Conservation (phyloP, 2,888 invertebrate species). For the Petrophora chlorosata region DNA sequence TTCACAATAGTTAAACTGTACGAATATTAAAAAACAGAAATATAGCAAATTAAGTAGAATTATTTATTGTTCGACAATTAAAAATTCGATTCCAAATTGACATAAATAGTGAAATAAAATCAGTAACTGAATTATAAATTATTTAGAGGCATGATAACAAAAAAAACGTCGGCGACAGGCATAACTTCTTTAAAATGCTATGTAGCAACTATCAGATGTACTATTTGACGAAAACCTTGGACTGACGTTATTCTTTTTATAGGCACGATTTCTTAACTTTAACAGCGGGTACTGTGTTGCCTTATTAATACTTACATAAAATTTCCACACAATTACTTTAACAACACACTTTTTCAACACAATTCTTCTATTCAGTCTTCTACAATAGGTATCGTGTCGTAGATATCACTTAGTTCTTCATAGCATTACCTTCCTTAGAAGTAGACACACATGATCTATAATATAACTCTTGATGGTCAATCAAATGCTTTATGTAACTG, state of each 20-base stretch:
- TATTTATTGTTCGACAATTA: constrained; percentile 21
- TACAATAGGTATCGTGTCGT: constrained; percentile 47
- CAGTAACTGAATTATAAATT: constrained; percentile 31
- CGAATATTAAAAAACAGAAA: constrained; percentile 47
- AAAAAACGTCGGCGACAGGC: constrained; percentile 16
- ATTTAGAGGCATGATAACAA: constrained; percentile 27
- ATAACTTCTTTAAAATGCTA: constrained; percentile 27
- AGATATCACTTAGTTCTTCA: neutral
- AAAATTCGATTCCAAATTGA: constrained; percentile 19
- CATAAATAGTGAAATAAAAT: constrained; percentile 33
- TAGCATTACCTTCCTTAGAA: constrained; percentile 5
- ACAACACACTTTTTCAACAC: constrained; percentile 48
- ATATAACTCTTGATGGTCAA: constrained; percentile 19
- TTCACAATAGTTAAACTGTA: constrained; percentile 54
- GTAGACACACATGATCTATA: constrained; percentile 1
- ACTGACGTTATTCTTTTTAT: constrained; percentile 29
- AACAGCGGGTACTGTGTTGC: constrained; percentile 55
- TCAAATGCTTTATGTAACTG: constrained; percentile 15
- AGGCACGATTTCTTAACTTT: constrained; percentile 52
- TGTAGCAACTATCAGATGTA: constrained; percentile 25
- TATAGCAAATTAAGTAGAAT: constrained; percentile 30
- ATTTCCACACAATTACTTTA: constrained; percentile 48
- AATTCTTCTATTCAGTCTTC: constrained; percentile 67
- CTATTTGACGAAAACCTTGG: constrained; percentile 22
- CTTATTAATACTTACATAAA: constrained; percentile 49